Evolutionary conservation across 2,797 vertebrate species (phyloP).

Genomic region (Ataeniobius toweri): DNA sequence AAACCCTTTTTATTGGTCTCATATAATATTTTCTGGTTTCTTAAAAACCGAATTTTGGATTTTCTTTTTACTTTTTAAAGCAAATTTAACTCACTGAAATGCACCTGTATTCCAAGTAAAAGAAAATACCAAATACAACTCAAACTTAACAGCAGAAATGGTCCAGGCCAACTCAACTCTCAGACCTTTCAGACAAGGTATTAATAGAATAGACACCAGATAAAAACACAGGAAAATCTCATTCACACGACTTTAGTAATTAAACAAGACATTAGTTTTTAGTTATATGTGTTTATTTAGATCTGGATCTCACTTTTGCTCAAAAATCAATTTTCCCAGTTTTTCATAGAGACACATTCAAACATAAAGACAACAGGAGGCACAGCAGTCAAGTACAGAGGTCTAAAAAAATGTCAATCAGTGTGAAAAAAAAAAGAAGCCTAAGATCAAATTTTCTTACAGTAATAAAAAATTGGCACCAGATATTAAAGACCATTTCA

Average conservation of each 20-base stretch:
- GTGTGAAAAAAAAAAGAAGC: constrained; percentile 9
- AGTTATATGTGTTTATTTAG: constrained; percentile 66
- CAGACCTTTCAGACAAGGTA: neutral
- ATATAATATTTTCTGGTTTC: too few relatives aligned
- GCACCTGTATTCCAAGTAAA: neutral
- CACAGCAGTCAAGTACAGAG: constrained; percentile 42
- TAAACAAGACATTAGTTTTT: constrained; percentile 6
- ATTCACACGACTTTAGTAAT: neutral
- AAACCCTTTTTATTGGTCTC: too few relatives aligned
- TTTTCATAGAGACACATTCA: constrained; percentile 47
- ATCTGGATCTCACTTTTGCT: constrained; percentile 64
- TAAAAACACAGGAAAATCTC: neutral
- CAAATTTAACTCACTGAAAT: neutral
- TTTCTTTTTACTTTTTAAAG: too few relatives aligned
- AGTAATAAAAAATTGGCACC: constrained; percentile 58
- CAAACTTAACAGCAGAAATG: neutral
- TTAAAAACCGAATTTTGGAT: too few relatives aligned
- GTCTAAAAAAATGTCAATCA: constrained; percentile 30
- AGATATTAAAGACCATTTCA: constrained; percentile 18
- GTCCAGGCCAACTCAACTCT: neutral
- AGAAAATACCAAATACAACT: neutral
- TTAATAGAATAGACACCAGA: neutral
- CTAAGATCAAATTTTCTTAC: constrained; percentile 6
- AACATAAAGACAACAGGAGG: constrained; percentile 56
- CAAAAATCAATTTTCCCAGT: constrained; percentile 37